Evolutionary conservation across 2,797 vertebrate genomes (phyloP), one percentile per base, ranked within the genome.

Genomic region (Dicrostonyx torquatus): DNA sequence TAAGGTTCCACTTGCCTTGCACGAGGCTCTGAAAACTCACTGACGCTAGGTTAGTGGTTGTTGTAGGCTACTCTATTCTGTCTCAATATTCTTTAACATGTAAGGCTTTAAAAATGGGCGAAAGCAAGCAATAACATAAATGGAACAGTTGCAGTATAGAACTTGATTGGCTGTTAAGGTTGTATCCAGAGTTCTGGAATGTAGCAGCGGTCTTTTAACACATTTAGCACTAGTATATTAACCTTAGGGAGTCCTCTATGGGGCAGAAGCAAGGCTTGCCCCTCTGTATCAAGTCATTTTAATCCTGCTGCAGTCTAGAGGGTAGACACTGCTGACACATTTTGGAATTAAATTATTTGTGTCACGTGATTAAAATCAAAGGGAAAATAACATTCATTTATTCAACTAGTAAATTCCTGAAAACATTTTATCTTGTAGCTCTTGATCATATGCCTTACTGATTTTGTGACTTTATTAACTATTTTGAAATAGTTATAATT

Each of bases 81-180:
- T 78, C 31, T 64, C 73, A 90, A 87, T 86, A 31, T 64, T 73
- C 31, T 87, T 75, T 90, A 83, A 82, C 48, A 77, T 40, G n/a
- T 66, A 22, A 82, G 45, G 50, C 73, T 73, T 37, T 17, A 15
- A 60, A 75, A 50, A 70, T 66, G 34, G 68, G 18, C 70, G 58
- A 66, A 37, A 87, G 68, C 58, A 92, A 83, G 58, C 95, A 96
- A 94, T 26, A 73, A 37, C 95, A 97, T 90, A 93, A 95, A 75
- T 70, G 82, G 50, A 96, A 37, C 66, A 95, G 0, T 97, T 93
- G 82, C 60, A 87, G 10, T 60, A 18, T 24, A 93, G 87, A 95
- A 92, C 62, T 91, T 0, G 5, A 93, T 82, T 95, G 95, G 60
- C 3, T 13, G 66, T 94, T 92, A 75, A 93, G 1, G 17, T 93